Evolutionary conservation across 2,113 vertebrate species (phyloP).

Genomic region (Falco punctatus): DNA sequence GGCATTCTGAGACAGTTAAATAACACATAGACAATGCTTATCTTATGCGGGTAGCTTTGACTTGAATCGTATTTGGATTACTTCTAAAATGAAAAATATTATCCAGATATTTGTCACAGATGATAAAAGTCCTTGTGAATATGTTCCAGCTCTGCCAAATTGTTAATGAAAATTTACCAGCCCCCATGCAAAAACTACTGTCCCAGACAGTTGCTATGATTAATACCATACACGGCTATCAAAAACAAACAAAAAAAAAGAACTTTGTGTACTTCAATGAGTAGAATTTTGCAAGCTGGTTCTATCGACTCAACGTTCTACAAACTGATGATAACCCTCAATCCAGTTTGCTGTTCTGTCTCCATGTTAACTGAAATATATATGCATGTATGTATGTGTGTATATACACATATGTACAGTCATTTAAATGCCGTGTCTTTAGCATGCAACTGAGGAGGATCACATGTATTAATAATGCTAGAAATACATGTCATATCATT

Average conservation of each 20-base stretch:
- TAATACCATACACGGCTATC: not conserved
- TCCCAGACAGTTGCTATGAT: not conserved
- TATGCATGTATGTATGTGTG: rapidly evolving
- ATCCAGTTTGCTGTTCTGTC: not conserved
- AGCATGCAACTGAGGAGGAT: not conserved
- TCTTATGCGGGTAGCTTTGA: not conserved
- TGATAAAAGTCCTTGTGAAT: not conserved
- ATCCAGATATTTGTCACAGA: constrained; percentile 1
- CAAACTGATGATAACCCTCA: not conserved
- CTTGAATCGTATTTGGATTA: not conserved
- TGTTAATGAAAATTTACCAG: not conserved
- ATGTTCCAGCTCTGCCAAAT: not conserved
- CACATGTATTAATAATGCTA: not conserved
- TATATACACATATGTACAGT: not conserved
- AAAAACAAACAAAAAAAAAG: not conserved
- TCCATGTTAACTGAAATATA: not conserved
- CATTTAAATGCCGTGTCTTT: not conserved
- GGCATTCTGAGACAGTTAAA: not conserved
- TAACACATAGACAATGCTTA: not conserved
- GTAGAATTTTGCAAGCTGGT: not conserved
- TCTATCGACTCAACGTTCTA: not conserved
- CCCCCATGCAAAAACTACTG: not conserved
- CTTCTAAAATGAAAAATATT: constrained; percentile 26
- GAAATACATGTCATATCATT: not conserved
- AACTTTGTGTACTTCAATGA: not conserved